Evolutionary conservation across 1,140 invertebrate species (phyloP), one percentile per base, ranked within the genome.

Genomic region (Andrena cerasifolii): DNA sequence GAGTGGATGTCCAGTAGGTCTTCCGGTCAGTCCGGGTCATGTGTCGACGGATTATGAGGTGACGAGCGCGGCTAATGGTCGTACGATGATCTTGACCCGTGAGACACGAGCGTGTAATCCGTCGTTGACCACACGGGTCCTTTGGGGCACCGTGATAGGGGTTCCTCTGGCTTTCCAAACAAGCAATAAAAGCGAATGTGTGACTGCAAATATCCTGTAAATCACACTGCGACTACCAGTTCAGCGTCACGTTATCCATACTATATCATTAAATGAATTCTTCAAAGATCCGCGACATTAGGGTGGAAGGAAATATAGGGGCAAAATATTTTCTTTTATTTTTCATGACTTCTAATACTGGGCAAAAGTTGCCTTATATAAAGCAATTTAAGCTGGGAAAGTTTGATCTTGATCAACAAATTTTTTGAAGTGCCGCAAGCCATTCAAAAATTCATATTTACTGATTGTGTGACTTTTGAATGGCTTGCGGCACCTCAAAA

Each of bases 151-250:
- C 61, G 65, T 78, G 33, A 82, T 63, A 58, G 77, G 70, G 80
- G 78, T 75, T 58, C 49, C 36, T 58, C 49, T 26, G 33, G 61
- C 78, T 79, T 82, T 88, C 86, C 79, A 90, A 90, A 90, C 89
- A 89, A 87, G 87, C 80, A 87, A 87, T 90, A 89, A 90, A 90
- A 82, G 73, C 72, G 73, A 80, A 90, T 88, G 84, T 89, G 88
- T 75, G 87, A 89, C 88, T 86, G 71, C 63, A 85, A 84, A 85
- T 81, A 81, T 53, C 16, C 21, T 45, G 68, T 84, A 84, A 77
- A 82, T 82, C 63, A 79, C 53, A 8, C 14, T 36, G 71, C 33
- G 24, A 21, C 43, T 8, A 14, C 7, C 43, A 31, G 26, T 31
- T 8, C 31, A 31, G 56, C 36, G 26, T 36, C 28, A 56, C 67